Percentiles rank a stretch among this genome's conserved stretches.
Evolutionary conservation across 2,888 invertebrate genomes (phyloP).

Genomic region (Phaonia tiefii): DNA sequence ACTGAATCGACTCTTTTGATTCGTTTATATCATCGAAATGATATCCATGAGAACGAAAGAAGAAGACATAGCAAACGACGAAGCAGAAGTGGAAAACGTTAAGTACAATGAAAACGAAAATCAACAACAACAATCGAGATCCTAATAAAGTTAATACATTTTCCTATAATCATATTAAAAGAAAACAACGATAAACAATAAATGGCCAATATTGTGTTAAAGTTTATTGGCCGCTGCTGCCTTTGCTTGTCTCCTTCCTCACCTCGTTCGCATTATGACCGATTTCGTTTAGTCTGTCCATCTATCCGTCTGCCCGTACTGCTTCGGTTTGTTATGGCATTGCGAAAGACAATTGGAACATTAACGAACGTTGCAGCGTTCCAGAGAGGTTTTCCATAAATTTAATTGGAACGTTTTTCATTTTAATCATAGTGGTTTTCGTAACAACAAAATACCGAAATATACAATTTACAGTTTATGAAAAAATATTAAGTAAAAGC

Average conservation of each 20-base stretch:
- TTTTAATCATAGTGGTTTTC: conserved; percentile 51
- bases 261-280: conserved; percentile 10
- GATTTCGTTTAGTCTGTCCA: neutral
- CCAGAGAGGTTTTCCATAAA: conserved; percentile 43
- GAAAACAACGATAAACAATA: conserved; percentile 37
- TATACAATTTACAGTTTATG: conserved; percentile 56
- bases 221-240: conserved; percentile 54
- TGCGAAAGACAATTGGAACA: conserved; percentile 16
- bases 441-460: conserved; percentile 1
- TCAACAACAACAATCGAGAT: conserved; percentile 69
- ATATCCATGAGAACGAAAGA: neutral
- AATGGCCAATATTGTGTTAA: conserved; percentile 58
- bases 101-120: neutral
- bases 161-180: conserved; percentile 43
- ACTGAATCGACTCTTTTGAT: conserved; percentile 22
- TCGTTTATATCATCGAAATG: conserved; percentile 26
- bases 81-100: neutral
- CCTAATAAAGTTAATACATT: conserved; percentile 58
- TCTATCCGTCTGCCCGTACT: no score
- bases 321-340: neutral
- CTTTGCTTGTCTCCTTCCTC: conserved; percentile 3
- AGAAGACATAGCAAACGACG: neutral
- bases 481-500: conserved; percentile 11
- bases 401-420: conserved; percentile 40
- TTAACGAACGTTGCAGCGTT: conserved; percentile 37